Evolutionary conservation across 1,140 invertebrate species (phyloP).

Genomic region (Venturia canescens): DNA sequence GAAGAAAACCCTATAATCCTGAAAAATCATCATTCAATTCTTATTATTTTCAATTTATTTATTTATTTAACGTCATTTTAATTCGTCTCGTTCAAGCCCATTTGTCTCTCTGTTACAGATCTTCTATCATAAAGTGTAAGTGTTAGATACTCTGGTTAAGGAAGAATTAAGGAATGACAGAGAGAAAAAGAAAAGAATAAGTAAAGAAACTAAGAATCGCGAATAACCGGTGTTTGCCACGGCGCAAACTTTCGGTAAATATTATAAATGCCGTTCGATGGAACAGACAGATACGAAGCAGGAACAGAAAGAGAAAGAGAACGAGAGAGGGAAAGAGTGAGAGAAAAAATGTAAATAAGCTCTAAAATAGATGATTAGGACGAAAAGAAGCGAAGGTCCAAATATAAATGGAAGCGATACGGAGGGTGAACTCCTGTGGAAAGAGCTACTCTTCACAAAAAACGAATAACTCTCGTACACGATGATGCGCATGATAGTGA

Average conservation of each 20-base stretch:
- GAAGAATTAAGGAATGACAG: slow-evolving; percentile 53
- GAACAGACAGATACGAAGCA: slow-evolving; percentile 56
- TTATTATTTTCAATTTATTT: slow-evolving; percentile 21
- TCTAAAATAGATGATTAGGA: slow-evolving; percentile 40
- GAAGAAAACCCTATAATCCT: slow-evolving; percentile 7
- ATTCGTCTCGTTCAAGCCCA: slow-evolving; percentile 34
- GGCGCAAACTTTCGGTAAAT: slow-evolving; percentile 56
- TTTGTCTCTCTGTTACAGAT: slow-evolving; percentile 68
- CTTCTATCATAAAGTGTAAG: slow-evolving; percentile 72
- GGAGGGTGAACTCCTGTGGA: slow-evolving; percentile 25
- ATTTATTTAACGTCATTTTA: slow-evolving; percentile 39
- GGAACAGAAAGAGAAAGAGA: too few species aligned
- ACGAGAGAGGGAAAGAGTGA: too few species aligned
- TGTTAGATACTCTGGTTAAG: slow-evolving; percentile 59
- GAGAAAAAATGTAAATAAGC: slow-evolving; percentile 41
- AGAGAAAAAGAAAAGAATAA: slow-evolving; percentile 25
- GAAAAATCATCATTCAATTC: neutral
- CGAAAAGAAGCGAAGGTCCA: slow-evolving; percentile 47
- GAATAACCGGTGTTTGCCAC: slow-evolving; percentile 59
- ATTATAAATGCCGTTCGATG: slow-evolving; percentile 64
- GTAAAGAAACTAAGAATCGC: slow-evolving; percentile 48
- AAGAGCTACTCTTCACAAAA: slow-evolving; percentile 22
- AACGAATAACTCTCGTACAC: slow-evolving; percentile 18
- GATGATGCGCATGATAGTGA: slow-evolving; percentile 39
- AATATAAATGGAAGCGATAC: slow-evolving; percentile 33